These are phyloP conservation scores for Drosophila kokeensis DNA, from an alignment of 2,888 invertebrate genomes.

Conservation along the genomic window DNA sequence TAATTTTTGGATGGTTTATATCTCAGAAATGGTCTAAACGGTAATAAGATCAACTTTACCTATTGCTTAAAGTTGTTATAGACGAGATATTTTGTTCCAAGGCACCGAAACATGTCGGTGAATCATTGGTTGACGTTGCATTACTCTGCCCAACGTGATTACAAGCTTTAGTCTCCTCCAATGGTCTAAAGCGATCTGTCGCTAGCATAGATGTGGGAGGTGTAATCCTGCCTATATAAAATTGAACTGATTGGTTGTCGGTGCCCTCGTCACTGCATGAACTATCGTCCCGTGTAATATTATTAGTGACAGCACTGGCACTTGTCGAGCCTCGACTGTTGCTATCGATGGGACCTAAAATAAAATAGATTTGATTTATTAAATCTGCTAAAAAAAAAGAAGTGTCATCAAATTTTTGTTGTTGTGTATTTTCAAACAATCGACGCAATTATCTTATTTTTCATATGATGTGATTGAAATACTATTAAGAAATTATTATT, in stretches of 20 bases:
- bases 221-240: constrained; percentile 66
- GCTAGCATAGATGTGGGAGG: constrained; percentile 24
- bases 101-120: not conserved
- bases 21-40: not conserved
- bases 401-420: not conserved
- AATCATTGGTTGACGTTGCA: not conserved
- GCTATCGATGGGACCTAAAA: constrained; percentile 68
- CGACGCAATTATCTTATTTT: not conserved
- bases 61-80: constrained; percentile 2
- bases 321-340: constrained; percentile 71
- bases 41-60: constrained; percentile 4
- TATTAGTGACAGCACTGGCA: constrained; percentile 53
- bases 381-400: not conserved
- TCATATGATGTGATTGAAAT: not conserved
- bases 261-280: constrained; percentile 82
- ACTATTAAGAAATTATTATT: too few species aligned
- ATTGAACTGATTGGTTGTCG: constrained; percentile 79
- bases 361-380: not conserved
- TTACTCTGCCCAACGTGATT: not conserved
- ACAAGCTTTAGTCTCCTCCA: constrained; percentile 1
- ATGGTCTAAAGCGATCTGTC: constrained; percentile 2
- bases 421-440: not conserved
- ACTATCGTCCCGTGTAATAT: constrained; percentile 80
- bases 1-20: not conserved
- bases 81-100: constrained; percentile 3